Evolutionary conservation across 2,888 invertebrate genomes (phyloP).

Genomic region (Sinopyrophorus schimmeli): DNA sequence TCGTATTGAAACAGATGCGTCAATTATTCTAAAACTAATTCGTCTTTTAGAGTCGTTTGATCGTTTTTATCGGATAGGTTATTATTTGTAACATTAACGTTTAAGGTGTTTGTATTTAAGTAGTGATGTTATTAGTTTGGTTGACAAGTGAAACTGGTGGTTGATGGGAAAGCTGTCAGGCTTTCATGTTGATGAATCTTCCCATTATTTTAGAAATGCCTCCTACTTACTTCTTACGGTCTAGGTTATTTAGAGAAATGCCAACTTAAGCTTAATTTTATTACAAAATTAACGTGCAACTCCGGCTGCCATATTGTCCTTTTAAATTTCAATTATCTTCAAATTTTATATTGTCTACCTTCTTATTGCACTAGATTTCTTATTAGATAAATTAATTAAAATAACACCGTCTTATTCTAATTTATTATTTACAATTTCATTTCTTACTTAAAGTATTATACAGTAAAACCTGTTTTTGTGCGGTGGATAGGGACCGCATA

Average conservation of each 20-base stretch:
- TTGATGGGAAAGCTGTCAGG: constrained; percentile 23
- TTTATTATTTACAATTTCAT: too few relatives aligned
- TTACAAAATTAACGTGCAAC: constrained; percentile 22
- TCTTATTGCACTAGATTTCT: constrained; percentile 19
- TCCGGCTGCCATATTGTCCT: constrained; percentile 22
- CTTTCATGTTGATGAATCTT: constrained; percentile 26
- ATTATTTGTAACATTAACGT: constrained; percentile 14
- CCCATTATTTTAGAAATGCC: constrained; percentile 26
- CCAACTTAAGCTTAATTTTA: constrained; percentile 22
- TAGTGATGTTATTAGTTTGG: constrained; percentile 25
- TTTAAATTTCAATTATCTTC: constrained; percentile 23
- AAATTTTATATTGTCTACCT: constrained; percentile 25
- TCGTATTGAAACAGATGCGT: too few relatives aligned
- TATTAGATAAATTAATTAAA: too few relatives aligned
- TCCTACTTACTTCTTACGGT: constrained; percentile 18
- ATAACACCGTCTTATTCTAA: too few relatives aligned
- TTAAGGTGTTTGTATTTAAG: constrained; percentile 26
- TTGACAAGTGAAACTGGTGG: constrained; percentile 25
- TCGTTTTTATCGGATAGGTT: too few relatives aligned
- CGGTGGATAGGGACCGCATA: too few relatives aligned
- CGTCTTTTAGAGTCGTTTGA: too few relatives aligned
- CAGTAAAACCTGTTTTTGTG: too few relatives aligned
- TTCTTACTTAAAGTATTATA: too few relatives aligned
- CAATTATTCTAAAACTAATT: too few relatives aligned
- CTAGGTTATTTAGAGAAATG: constrained; percentile 22